phyloP scores from a whole-genome alignment of 1,140 invertebrate species.

The Ips typographus region DNA sequence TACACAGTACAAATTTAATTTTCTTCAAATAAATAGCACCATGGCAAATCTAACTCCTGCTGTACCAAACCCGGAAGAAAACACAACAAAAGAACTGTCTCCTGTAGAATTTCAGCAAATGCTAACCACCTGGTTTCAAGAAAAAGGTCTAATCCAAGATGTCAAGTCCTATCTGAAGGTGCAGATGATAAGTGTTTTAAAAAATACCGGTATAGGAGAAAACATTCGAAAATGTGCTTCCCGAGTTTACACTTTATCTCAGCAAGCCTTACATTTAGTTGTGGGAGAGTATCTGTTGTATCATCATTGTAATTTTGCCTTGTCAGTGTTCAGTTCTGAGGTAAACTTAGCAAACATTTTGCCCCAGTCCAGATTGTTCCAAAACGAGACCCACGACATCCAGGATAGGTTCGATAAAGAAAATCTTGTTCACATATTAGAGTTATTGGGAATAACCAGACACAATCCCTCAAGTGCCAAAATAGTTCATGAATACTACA shows the following conservation, averaged over 20 bases:
- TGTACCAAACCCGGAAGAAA: slow-evolving; percentile 6
- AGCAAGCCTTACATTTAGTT: slow-evolving; percentile 59
- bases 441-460: slow-evolving; percentile 40
- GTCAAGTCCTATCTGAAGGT: slow-evolving; percentile 57
- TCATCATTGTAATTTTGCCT: slow-evolving; percentile 58
- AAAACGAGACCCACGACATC: slow-evolving; percentile 7
- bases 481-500: slow-evolving; percentile 34
- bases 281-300: slow-evolving; percentile 59
- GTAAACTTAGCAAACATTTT: slow-evolving; percentile 51
- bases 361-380: slow-evolving; percentile 33
- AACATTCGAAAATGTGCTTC: slow-evolving; percentile 31
- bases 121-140: slow-evolving; percentile 58
- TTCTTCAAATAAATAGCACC: no score
- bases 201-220: slow-evolving; percentile 49
- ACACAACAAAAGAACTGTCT: slow-evolving; percentile 26
- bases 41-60: slow-evolving; percentile 34
- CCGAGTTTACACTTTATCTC: slow-evolving; percentile 49
- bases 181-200: slow-evolving; percentile 58
- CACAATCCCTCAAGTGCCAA: slow-evolving; percentile 23
- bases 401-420: slow-evolving; percentile 26
- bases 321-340: slow-evolving; percentile 60
- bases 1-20: no score
- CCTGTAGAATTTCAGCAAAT: slow-evolving; percentile 57
- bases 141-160: slow-evolving; percentile 58
- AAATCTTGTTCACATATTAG: slow-evolving; percentile 39